Evolutionary conservation across 2,888 invertebrate genomes (phyloP), one percentile per base, ranked within the genome.

Genomic region (Stictocephala bisonia): DNA sequence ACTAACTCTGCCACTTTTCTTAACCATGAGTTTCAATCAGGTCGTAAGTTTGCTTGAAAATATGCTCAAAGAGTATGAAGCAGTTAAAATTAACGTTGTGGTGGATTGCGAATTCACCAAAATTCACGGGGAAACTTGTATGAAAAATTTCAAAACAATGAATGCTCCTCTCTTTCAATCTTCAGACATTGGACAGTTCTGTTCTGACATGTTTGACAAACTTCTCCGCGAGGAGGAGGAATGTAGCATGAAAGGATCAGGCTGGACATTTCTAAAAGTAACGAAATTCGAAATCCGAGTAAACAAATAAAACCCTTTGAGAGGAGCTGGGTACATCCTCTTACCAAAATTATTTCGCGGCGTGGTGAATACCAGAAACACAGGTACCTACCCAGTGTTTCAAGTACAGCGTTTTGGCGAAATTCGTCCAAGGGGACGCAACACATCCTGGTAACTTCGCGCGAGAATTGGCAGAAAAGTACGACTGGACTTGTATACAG

Each of bases 381-480:
- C 18, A 1, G 56, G 31, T 20, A 18, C 27, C 15, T 31, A n/a
- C n/a, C n/a, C n/a, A n/a, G n/a, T 56, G 56, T 56, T 56, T 56
- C 18, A 56, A 31, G 13, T 56, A 56, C 18, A 2, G 26, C 18
- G 6, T 56, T 56, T 56, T 56, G 31, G 27, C 56, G 18, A 56
- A 29, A 27, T 56, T 56, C 31, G 31, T 29, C 18, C n/a, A 15
- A n/a, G 15, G 31, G 18, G 56, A 56, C 13, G 29, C 56, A 29
- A 56, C 31, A 15, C 6, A 56, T 31, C 56, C 56, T 13, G 31
- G n/a, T 56, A 56, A 27, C 18, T 29, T 4, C 27, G 9, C 56
- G 29, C 31, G 56, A 9, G 56, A 56, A 56, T 56, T 56, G 31
- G 56, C n/a, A n/a, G 56, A 56, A 2, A 56, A 56, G 15, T 56